A percentile compares a stretch with the other conserved stretches of the same genome.
These are phyloP conservation scores for Henricia sp. DNA, from an alignment of 53 echinoderm and acorn worm genomes.

Conservation along the genomic window DNA sequence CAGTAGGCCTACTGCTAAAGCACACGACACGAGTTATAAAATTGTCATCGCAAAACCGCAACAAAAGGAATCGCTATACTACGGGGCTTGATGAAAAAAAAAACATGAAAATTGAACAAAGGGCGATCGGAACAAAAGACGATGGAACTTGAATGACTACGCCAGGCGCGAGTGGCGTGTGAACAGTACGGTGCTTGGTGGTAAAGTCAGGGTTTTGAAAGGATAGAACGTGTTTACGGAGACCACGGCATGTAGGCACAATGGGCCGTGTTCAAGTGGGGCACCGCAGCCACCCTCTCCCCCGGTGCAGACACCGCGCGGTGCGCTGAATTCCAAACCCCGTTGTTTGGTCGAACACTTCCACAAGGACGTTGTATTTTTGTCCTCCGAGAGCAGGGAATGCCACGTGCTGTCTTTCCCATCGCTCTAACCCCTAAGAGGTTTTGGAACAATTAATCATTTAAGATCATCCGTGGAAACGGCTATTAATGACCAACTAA, in stretches of 20 bases:
- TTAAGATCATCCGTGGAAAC: constrained; percentile 13
- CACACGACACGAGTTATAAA: too few species aligned
- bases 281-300: background rate
- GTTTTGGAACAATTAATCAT: constrained; percentile 14
- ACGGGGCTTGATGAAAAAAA: too few species aligned
- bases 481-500: constrained; percentile 45
- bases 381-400: background rate
- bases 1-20: too few species aligned
- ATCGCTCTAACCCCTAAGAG: background rate
- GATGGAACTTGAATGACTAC: background rate
- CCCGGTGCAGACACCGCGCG: constrained; percentile 2
- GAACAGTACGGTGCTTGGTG: background rate
- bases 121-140: constrained; percentile 2
- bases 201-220: background rate
- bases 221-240: background rate
- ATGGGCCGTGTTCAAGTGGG: background rate
- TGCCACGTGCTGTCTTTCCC: constrained; percentile 30
- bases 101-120: constrained; percentile 18
- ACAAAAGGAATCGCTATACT: constrained; percentile 6
- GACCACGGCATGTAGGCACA: background rate
- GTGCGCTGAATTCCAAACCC: background rate
- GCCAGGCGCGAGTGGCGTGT: constrained; percentile 12
- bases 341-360: background rate
- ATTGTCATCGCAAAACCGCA: too few species aligned
- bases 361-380: background rate